Conservation (phyloP, 2,113 vertebrate species). For the Cercocebus atys region DNA sequence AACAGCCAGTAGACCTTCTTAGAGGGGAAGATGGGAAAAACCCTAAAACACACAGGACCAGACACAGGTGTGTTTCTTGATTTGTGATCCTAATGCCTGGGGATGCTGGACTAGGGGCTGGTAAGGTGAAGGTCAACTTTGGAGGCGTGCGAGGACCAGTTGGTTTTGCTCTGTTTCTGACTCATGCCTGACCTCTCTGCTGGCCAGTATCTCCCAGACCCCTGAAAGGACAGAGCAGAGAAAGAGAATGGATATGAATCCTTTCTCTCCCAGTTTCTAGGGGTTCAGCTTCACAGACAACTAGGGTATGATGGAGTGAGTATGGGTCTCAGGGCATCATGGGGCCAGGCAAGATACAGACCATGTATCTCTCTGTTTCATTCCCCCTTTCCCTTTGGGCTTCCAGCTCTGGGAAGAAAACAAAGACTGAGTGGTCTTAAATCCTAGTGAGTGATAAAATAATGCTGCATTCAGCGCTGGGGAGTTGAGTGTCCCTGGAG, state of each 20-base stretch:
- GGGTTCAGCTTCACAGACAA: neutral
- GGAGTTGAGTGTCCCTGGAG: neutral
- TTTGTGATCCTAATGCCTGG: neutral
- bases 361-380: neutral
- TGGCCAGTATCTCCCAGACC: neutral
- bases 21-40: neutral
- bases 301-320: neutral
- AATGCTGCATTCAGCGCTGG: neutral
- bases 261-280: neutral
- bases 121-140: neutral
- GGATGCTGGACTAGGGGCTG: neutral
- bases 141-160: neutral
- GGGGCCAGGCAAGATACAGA: neutral
- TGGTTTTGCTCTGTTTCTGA: conserved; percentile 1
- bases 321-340: neutral
- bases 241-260: neutral
- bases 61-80: neutral
- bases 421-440: neutral
- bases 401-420: neutral
- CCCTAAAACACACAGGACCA: neutral
- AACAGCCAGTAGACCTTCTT: neutral
- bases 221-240: neutral
- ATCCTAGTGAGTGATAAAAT: neutral
- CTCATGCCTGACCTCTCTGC: neutral
- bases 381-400: neutral